Conservation (phyloP, 2,113 vertebrate genomes). For the Motacilla alba region DNA sequence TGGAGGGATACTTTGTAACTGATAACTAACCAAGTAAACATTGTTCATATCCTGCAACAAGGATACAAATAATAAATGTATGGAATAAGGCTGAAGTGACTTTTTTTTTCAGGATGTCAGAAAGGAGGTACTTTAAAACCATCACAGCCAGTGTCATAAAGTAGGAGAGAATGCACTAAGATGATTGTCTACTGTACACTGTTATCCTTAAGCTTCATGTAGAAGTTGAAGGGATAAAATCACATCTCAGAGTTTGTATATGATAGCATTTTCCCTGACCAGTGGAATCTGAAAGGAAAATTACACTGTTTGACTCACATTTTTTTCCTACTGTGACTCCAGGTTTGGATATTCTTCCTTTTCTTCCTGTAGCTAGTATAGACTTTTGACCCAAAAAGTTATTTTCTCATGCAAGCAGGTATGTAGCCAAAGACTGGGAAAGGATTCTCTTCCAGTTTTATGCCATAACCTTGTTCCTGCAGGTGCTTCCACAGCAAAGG, state of each 20-base stretch:
- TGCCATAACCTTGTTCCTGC: neutral
- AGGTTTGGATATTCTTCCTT: neutral
- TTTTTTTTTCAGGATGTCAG: neutral
- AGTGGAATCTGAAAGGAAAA: neutral
- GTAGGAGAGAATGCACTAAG: neutral
- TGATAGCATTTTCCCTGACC: neutral
- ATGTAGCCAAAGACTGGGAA: neutral
- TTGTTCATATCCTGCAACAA: neutral
- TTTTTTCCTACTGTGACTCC: neutral
- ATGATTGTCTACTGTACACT: neutral
- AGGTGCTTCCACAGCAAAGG: fast-evolving
- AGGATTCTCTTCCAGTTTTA: neutral
- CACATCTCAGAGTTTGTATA: neutral
- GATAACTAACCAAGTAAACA: neutral
- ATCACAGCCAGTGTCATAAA: neutral
- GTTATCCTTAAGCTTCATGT: neutral
- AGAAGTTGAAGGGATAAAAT: neutral
- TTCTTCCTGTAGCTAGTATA: neutral
- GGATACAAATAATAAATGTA: neutral
- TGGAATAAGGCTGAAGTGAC: neutral
- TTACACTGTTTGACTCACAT: neutral
- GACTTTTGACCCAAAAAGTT: neutral
- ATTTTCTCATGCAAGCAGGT: neutral
- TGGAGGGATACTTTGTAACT: neutral
- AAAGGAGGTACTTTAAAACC: neutral